Conservation (phyloP, 1,140 invertebrate species). For the Trachelipus rathkii region DNA sequence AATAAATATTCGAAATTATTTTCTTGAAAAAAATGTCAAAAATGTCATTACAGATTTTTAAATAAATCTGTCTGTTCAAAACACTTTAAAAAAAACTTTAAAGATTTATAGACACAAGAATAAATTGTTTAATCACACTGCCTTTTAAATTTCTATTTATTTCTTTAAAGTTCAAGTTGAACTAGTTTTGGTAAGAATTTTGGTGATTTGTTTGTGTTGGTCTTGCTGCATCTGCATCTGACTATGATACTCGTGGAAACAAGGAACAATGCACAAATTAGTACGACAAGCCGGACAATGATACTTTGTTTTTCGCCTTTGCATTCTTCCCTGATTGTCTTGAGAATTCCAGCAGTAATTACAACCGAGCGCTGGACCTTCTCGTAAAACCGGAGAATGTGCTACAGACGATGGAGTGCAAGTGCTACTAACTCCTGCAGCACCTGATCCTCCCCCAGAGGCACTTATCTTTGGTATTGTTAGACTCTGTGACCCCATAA, state of each 20-base stretch:
- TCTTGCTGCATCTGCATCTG: conserved; percentile 41
- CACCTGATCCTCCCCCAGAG: not conserved
- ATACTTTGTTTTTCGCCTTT: conserved; percentile 78
- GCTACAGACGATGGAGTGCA: conserved; percentile 45
- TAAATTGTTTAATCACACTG: too few relatives aligned
- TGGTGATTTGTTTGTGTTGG: conserved; percentile 41
- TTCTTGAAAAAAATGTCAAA: too few relatives aligned
- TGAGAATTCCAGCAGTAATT: conserved; percentile 85
- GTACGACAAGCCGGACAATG: conserved; percentile 80
- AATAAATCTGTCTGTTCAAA: too few relatives aligned
- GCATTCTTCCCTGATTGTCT: conserved; percentile 69
- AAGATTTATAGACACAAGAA: too few relatives aligned
- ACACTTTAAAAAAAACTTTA: too few relatives aligned
- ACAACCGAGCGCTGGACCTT: conserved; percentile 73
- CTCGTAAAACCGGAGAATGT: conserved; percentile 72
- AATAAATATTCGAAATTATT: too few relatives aligned
- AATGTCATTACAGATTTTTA: too few relatives aligned
- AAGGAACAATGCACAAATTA: conserved; percentile 67
- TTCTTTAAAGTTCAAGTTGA: conserved; percentile 12
- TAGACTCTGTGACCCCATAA: conserved; percentile 4
- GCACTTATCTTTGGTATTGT: not conserved
- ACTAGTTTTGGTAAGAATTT: conserved; percentile 43
- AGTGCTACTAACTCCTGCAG: not conserved
- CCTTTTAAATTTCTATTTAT: too few relatives aligned
- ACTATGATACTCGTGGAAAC: conserved; percentile 46